Base-by-base conservation (phyloP, 2,113 vertebrate genomes). In the Siniperca chuatsi region DNA sequence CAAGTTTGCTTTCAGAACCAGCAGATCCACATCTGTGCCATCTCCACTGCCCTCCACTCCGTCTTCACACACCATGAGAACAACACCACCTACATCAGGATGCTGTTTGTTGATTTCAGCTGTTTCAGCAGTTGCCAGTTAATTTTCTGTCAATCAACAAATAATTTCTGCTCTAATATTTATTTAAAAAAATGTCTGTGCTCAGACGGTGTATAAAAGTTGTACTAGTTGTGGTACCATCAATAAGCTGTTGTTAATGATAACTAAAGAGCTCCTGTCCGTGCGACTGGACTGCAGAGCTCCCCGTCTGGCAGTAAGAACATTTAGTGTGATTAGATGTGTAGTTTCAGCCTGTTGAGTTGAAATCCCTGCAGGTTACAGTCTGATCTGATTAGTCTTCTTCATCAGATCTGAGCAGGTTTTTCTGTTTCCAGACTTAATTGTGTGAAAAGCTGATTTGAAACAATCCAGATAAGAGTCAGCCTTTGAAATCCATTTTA, bases 361-460 rank as follows among this genome's bases (percentile, higher is more conserved):
- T 33, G 0, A 79, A 82, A 75, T 71, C 62, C 61, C 57, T 57
- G 37, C 64, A 72, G 75, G 72, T 84, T 57, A 55, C 25, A n/a
- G 48, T 81, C 68, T 44, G 58, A 87, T 71, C 71, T 40, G 64
- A 84, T 91, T 75, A 68, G 72, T 2, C 50, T 58, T 35, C 11
- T 10, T 5, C 46, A 57, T 52, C 16, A 79, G 61, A 79, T 25
- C 66, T 44, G 71, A 78, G 42, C 29, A 37, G 46, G 2, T 23
- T 50, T 80, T 60, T 60, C 33, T 62, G 20, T 8, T 13, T 48
- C 42, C 4, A 2, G 83, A 75, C 81, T 81, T 50, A 50, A 67
- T 8, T 4, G 25, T 48, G 52, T 69, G 23, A 75, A 73, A 69
- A 50, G 29, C 57, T n/a, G 44, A 60, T 74, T 64, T 23, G 23